Base-by-base conservation (phyloP, 2,888 invertebrate genomes). In the Dryococelus australis region DNA sequence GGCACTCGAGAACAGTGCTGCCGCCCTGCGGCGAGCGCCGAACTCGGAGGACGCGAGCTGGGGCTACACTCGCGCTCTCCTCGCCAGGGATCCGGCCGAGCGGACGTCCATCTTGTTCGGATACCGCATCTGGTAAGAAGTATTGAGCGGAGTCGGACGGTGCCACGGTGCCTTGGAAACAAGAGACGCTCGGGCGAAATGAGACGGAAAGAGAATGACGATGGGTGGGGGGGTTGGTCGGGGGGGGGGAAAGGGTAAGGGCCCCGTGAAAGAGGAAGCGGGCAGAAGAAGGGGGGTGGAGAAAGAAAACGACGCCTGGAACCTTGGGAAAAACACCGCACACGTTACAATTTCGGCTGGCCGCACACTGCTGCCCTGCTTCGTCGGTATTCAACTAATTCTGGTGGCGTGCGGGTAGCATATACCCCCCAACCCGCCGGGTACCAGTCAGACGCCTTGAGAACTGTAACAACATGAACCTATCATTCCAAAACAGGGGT, bases 281-380 rank as follows among this genome's bases (percentile, higher is more conserved):
- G 83, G 6, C 8, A 26, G 28, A 9, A 26, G 83, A 20, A 83
- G 28, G 8, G 26, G 79, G 27, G 83, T 27, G 83, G 27, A 43
- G 83, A 83, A 83, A 83, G 83, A 83, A 83, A 83, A 83, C 83
- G 83, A 83, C 83, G 27, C 83, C 83, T n/a, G 83, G n/a, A 35
- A 28, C 43, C 43, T 83, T 43, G 83, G 83, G 43, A 26, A 28
- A 83, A 28, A 83, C 20, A 27, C 83, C 28, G 83, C 28, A 20
- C 24, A 27, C 83, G 43, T 83, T 43, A 83, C 83, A 43, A 65
- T 65, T 65, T 65, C 24, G 24, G 47, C 47, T 35, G 35, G 35
- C 47, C 47, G 47, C 12, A 0, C 47, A 47, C 47, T 8, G 47
- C 35, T 47, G 47, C 47, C 5, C 35, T 35, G 35, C 35, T 35